Percentiles rank a stretch among this genome's conserved stretches.
Conservation (phyloP, 2,888 invertebrate genomes). For the Leptinotarsa juncta region DNA sequence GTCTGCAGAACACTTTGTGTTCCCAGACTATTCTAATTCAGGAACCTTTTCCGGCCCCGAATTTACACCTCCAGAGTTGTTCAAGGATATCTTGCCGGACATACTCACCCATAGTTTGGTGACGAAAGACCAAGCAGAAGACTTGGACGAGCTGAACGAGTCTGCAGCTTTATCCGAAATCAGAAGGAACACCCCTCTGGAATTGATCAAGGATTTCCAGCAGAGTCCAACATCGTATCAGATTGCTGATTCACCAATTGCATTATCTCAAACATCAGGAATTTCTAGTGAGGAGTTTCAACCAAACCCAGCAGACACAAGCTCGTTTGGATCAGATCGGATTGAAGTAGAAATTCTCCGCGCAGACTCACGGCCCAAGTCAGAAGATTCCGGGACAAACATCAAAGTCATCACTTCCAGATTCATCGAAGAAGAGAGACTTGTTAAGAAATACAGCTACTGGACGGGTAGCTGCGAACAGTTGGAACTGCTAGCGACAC, state of each 20-base stretch:
- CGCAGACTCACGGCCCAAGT: not conserved
- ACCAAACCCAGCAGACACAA: too few relatives aligned
- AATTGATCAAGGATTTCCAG: not conserved
- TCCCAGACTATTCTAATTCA: not conserved
- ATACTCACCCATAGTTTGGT: not conserved
- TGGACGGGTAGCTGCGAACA: slow-evolving; percentile 15
- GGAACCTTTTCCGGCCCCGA: not conserved
- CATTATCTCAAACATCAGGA: not conserved
- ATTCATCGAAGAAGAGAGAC: slow-evolving; percentile 22
- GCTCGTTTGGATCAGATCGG: too few relatives aligned
- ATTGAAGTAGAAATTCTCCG: too few relatives aligned
- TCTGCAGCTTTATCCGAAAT: not conserved
- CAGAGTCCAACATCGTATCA: not conserved
- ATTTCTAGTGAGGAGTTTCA: not conserved
- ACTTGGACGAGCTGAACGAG: not conserved
- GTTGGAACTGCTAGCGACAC: not conserved
- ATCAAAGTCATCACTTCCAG: not conserved
- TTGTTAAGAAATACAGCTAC: slow-evolving; percentile 19
- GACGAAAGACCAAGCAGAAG: not conserved
- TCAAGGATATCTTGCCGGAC: not conserved
- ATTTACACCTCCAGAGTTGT: not conserved
- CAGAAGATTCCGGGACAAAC: not conserved
- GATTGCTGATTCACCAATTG: not conserved
- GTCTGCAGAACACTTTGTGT: not conserved
- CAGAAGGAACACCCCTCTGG: not conserved